Percentiles rank a stretch among this genome's conserved stretches.
Evolutionary conservation across 2,113 vertebrate genomes (phyloP).

Genomic region (Sinocyclocheilus anophthalmus): DNA sequence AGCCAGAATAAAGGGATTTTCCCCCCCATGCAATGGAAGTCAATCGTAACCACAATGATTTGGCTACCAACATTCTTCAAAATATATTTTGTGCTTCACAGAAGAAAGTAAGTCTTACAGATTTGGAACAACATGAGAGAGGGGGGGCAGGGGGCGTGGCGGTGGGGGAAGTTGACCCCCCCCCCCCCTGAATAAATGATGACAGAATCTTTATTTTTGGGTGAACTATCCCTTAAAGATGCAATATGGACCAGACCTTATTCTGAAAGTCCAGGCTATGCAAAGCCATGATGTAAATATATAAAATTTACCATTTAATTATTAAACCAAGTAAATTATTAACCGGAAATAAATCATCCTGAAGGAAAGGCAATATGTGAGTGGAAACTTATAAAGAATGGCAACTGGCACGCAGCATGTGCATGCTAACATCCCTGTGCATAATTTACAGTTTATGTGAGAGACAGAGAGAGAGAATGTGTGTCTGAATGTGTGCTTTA

Average conservation of each 20-base stretch:
- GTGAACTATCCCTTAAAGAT: neutral
- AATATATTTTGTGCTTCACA: neutral
- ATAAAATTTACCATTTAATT: too few species aligned
- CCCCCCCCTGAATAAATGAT: neutral
- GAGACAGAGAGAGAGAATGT: neutral
- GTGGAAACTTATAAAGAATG: neutral
- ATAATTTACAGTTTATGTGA: slow-evolving; percentile 26
- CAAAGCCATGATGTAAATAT: neutral
- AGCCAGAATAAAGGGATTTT: neutral
- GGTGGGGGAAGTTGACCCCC: too few species aligned
- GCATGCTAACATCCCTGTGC: slow-evolving; percentile 20
- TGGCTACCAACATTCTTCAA: neutral
- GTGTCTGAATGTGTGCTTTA: neutral
- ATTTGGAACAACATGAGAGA: neutral
- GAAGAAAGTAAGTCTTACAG: neutral
- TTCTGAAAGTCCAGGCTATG: neutral
- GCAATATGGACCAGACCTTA: neutral
- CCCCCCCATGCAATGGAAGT: neutral
- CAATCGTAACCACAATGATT: neutral
- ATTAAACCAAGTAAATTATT: neutral
- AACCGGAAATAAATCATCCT: neutral
- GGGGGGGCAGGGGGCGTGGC: too few species aligned
- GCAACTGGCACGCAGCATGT: neutral
- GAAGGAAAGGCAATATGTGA: neutral
- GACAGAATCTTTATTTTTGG: neutral